These are phyloP conservation scores for Harpegnathos saltator DNA, from an alignment of 1,140 invertebrate genomes.

Conservation along the genomic window DNA sequence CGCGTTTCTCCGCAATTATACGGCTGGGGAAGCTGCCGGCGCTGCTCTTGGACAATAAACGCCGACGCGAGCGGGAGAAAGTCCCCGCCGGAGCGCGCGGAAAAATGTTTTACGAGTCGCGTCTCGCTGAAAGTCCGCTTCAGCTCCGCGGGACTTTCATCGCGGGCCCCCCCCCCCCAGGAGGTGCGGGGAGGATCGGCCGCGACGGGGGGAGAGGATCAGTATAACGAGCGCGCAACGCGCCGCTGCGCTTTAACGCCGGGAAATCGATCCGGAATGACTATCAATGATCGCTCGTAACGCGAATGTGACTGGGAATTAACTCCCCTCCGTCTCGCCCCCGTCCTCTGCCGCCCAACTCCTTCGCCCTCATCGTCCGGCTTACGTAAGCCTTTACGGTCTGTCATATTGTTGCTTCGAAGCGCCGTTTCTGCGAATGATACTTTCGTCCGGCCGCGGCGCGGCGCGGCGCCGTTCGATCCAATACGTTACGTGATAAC, in stretches of 20 bases:
- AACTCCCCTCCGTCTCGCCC: background rate
- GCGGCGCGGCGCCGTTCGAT: too few relatives aligned
- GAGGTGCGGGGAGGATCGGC: too few relatives aligned
- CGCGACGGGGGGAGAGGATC: background rate
- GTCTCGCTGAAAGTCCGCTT: background rate
- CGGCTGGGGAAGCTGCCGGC: background rate
- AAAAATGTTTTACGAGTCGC: slow-evolving; percentile 39
- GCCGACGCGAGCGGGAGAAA: slow-evolving; percentile 24
- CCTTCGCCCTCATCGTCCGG: too few relatives aligned
- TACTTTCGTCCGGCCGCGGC: slow-evolving; percentile 20
- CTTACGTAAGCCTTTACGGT: slow-evolving; percentile 3
- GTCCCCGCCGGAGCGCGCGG: background rate
- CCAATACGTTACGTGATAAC: slow-evolving; percentile 25
- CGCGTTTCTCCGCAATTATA: slow-evolving; percentile 29
- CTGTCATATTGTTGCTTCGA: slow-evolving; percentile 13
- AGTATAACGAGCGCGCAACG: slow-evolving; percentile 10
- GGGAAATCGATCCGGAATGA: slow-evolving; percentile 29
- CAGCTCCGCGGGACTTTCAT: slow-evolving; percentile 23
- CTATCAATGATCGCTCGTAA: background rate
- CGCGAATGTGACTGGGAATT: background rate
- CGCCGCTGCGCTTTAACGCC: background rate
- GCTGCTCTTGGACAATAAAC: slow-evolving; percentile 42
- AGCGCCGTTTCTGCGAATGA: slow-evolving; percentile 9
- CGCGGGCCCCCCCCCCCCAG: too few relatives aligned
- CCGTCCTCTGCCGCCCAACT: too few relatives aligned